Evolutionary conservation across 2,888 invertebrate species (phyloP), one percentile per base, ranked within the genome.

Genomic region (Leuctra nigra): DNA sequence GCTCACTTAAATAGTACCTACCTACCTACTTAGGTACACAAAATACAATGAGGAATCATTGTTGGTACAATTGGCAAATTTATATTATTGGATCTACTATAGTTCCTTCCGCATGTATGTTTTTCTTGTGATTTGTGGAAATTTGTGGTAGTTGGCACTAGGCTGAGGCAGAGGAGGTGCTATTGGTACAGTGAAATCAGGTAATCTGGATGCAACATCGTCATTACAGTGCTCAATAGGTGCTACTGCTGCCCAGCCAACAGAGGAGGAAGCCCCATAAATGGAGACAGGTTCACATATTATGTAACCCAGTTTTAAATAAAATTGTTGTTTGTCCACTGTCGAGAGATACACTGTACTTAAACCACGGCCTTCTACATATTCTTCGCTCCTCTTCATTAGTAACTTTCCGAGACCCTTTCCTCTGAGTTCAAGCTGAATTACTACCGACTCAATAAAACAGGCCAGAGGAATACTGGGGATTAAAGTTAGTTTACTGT

Each of bases 401-500:
- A 60, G 53, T 11, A 58, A 16, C 52, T 48, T 56, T 6, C 60
- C 60, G 9, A 60, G 56, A 2, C 60, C 60, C 46, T 56, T 48
- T 25, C 58, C 58, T 38, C 60, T 53, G 18, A 25, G 36, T 3
- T 54, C 29, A 23, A 54, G 54, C 22, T 60, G 58, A 25, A 60
- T 56, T 4, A 60, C 54, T 16, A 60, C 60, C 53, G 55, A 58
- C 50, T 60, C 56, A 25, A 60, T 35, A 29, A 58, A 56, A 33
- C 60, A 60, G 39, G 54, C 57, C 24, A 11, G 11, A 14, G 60
- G 56, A 7, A 57, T 20, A n/a, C 36, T 22, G 2, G 53, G 48
- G 16, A 60, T 54, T 38, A 54, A n/a, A 24, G 60, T 36, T 18
- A 60, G 13, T 56, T 60, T 60, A 24, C 58, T 60, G 36, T 60